Conservation (phyloP, 2,888 invertebrate species). For the Fragum fragum region DNA sequence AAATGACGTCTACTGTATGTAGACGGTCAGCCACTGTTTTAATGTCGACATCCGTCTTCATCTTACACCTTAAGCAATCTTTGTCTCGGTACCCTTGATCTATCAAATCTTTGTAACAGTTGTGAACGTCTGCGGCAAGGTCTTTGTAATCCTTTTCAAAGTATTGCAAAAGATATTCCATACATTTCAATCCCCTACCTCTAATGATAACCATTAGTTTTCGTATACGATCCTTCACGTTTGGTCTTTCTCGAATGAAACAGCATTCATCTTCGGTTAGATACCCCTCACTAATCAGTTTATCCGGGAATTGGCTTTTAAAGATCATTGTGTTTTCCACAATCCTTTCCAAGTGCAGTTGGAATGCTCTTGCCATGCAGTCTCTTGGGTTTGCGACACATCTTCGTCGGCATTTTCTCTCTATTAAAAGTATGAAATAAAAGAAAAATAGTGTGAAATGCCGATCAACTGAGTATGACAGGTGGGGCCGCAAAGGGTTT, state of each 20-base stretch:
- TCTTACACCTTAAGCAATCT: slow-evolving; percentile 2
- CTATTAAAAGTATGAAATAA: too few relatives aligned
- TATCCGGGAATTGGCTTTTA: slow-evolving; percentile 8
- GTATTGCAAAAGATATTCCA: neutral
- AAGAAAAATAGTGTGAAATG: too few relatives aligned
- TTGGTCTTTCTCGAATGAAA: neutral
- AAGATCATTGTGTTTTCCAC: neutral
- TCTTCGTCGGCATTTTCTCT: too few relatives aligned
- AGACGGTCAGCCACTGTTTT: slow-evolving; percentile 9
- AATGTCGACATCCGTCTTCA: slow-evolving; percentile 11
- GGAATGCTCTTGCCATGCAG: slow-evolving; percentile 7
- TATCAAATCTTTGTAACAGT: neutral
- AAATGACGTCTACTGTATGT: neutral
- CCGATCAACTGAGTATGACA: too few relatives aligned
- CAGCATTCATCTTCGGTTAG: slow-evolving; percentile 19
- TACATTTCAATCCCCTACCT: neutral
- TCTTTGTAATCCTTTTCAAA: neutral
- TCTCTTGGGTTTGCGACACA: slow-evolving; percentile 8
- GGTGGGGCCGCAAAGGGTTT: too few relatives aligned
- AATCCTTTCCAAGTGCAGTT: neutral
- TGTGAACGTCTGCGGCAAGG: neutral
- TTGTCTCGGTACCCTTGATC: neutral
- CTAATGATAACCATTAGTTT: neutral
- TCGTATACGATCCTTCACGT: slow-evolving; percentile 16
- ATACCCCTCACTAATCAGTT: neutral